Percentiles rank a stretch among this genome's conserved stretches.
These are phyloP conservation scores for Odontophorus gujanensis DNA, from an alignment of 2,113 vertebrate species.

Conservation along the genomic window DNA sequence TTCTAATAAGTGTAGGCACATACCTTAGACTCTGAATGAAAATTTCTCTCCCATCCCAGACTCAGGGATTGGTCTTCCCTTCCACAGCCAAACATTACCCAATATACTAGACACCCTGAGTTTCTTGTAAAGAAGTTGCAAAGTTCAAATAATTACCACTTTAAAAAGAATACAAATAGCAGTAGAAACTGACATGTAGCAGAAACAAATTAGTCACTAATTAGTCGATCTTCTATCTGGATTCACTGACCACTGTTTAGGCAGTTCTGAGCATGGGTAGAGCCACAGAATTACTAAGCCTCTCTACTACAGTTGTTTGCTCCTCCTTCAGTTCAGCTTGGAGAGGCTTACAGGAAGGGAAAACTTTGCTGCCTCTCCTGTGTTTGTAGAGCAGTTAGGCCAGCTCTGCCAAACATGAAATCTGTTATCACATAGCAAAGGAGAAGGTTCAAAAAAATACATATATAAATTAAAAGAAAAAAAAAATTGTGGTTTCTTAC, in stretches of 20 bases:
- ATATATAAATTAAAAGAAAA: too few relatives aligned
- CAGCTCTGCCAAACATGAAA: background rate
- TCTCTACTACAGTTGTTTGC: background rate
- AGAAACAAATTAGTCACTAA: background rate
- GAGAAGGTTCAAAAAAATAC: background rate
- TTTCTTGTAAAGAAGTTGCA: background rate
- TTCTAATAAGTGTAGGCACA: fast-evolving
- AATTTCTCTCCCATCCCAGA: background rate
- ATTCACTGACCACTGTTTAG: background rate
- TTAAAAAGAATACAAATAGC: background rate
- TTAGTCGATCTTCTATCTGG: background rate
- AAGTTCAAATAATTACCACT: background rate
- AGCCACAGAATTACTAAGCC: background rate
- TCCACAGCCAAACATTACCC: background rate
- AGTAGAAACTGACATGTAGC: background rate
- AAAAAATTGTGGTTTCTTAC: background rate
- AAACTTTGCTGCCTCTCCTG: background rate
- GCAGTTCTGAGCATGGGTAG: background rate
- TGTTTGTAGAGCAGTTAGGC: background rate
- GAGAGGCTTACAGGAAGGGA: background rate
- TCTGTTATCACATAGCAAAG: background rate
- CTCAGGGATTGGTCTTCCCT: background rate
- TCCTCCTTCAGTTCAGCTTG: background rate
- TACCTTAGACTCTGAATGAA: background rate
- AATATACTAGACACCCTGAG: background rate